Evolutionary conservation across 2,113 vertebrate genomes (phyloP).

Genomic region (Pipra filicauda): DNA sequence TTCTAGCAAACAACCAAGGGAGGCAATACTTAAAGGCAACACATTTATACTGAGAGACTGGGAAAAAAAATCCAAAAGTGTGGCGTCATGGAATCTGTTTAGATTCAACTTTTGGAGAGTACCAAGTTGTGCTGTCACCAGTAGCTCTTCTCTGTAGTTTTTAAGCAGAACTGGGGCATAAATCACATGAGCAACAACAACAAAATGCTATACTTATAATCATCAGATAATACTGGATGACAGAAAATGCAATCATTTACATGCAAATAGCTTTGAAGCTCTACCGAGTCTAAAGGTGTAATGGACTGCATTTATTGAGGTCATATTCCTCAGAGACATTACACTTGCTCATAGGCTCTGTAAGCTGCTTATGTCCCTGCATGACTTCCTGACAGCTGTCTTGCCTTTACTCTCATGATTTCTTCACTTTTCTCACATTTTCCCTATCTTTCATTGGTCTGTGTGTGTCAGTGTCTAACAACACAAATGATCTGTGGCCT

Average conservation of each 20-base stretch:
- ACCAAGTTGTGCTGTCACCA: background rate
- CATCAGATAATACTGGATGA: background rate
- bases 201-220: background rate
- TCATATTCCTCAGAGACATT: background rate
- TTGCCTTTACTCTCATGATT: background rate
- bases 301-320: background rate
- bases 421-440: background rate
- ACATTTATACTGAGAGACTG: background rate
- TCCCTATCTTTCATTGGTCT: background rate
- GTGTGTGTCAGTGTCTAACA: background rate
- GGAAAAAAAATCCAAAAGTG: background rate
- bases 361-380: background rate
- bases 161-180: background rate
- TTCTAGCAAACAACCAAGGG: background rate
- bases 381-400: background rate
- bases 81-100: background rate
- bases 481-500: background rate
- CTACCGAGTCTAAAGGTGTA: background rate
- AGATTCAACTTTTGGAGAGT: background rate
- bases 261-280: conserved; percentile 1
- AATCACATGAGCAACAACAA: background rate
- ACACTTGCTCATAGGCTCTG: background rate
- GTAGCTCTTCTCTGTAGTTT: background rate
- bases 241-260: background rate
- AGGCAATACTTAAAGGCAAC: background rate